Evolutionary conservation across 1,140 invertebrate genomes (phyloP), one percentile per base, ranked within the genome.

Genomic region (Drosophila mauritiana): DNA sequence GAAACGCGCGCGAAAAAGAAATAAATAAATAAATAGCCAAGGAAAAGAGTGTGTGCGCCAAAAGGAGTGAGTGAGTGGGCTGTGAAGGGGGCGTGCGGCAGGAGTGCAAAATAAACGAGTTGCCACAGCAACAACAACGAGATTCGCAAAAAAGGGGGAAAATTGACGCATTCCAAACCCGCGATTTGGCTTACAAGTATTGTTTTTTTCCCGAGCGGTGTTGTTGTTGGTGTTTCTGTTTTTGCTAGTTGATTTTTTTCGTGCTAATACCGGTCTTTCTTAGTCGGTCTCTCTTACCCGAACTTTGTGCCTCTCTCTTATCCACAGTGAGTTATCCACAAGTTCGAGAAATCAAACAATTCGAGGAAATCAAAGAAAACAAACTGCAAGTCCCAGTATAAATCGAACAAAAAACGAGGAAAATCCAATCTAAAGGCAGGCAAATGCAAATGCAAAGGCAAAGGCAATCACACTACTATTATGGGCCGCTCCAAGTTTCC

Each of bases 401-500:
- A 68, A 43, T 52, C 59, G 64, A 52, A 52, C 37, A 25, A 78
- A 39, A 45, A 51, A 53, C 20, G 40, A 48, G 43, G 25, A 51
- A 84, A 65, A 55, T 17, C 20, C n/a, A 58, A 58, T 34, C 12
- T 43, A 63, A 25, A 31, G 10, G 37, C 17, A 55, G 59, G 73
- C 85, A 70, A 90, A 79, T 75, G 84, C 80, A 79, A 73, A 79
- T 53, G 57, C 57, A 64, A 78, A 77, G 40, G 39, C 55, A 59
- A 43, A 36, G 39, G 53, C 43, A 69, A 68, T 62, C 49, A 48
- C 53, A 55, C 54, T 63, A 74, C 64, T 89, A 92, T 76, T 76
- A 92, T 92, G 91, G 91, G 91, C 76, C 89, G 90, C 63, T 92
- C 95, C 92, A 96, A 96, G 94, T 96, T 96, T 94, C 96, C 96